Conservation (phyloP, 2,113 vertebrate species). For the Microcebus griseorufus region DNA sequence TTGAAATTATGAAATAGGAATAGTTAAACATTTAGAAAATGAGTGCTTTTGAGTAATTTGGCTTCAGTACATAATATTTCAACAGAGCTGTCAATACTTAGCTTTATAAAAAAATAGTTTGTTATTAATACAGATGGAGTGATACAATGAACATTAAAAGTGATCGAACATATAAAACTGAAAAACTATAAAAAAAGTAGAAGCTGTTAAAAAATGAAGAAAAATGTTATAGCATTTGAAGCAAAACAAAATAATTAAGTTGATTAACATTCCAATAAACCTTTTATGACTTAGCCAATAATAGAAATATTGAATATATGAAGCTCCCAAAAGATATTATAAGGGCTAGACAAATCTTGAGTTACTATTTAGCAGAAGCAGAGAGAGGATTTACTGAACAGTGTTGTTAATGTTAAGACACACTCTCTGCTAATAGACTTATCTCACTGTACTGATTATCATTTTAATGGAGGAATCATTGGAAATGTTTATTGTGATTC, state of each 20-base stretch:
- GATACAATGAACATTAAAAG: not conserved
- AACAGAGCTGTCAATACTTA: not conserved
- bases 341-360: conserved; percentile 10
- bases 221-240: not conserved
- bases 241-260: conserved; percentile 4
- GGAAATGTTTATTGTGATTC: not conserved
- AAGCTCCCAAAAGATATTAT: not conserved
- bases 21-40: not conserved
- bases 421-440: not conserved
- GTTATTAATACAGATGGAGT: conserved; percentile 18
- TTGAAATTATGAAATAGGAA: not conserved
- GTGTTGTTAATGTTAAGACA: not conserved
- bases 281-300: not conserved
- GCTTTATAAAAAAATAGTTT: not conserved
- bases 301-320: not conserved
- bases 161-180: conserved; percentile 1
- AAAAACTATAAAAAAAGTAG: conserved; percentile 1
- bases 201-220: not conserved
- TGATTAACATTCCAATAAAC: not conserved
- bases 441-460: not conserved
- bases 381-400: not conserved
- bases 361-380: not conserved
- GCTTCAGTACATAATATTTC: not conserved
- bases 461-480: not conserved
- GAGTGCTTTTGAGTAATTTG: not conserved